Percentiles rank a stretch among this genome's conserved stretches.
Conservation (phyloP, 2,888 invertebrate species). For the Coecobrya sp. region DNA sequence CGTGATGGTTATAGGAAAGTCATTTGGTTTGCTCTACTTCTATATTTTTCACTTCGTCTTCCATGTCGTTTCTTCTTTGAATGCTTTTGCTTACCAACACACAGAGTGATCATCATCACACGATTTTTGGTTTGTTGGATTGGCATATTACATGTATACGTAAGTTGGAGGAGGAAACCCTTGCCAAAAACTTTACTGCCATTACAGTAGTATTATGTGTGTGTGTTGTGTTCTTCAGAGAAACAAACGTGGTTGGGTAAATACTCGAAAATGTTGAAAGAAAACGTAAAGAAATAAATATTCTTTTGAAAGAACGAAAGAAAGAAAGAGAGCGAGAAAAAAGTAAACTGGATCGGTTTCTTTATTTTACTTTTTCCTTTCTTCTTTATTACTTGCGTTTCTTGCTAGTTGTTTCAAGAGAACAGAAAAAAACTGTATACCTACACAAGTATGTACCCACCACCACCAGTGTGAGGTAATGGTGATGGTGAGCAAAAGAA, state of each 20-base stretch:
- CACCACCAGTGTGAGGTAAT: neutral
- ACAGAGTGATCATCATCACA: constrained; percentile 2
- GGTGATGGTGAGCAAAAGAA: constrained; percentile 19
- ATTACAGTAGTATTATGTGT: constrained; percentile 20
- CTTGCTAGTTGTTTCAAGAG: neutral
- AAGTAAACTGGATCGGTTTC: constrained; percentile 48
- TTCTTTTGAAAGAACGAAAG: constrained; percentile 46
- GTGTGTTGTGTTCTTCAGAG: neutral
- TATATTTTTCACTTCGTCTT: neutral
- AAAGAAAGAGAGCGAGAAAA: constrained; percentile 32
- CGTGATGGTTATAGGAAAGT: constrained; percentile 36
- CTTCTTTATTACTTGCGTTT: constrained; percentile 30
- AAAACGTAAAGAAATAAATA: constrained; percentile 58
- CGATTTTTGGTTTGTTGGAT: constrained; percentile 29
- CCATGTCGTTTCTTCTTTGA: neutral
- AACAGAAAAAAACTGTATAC: neutral
- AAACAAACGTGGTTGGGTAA: constrained; percentile 4
- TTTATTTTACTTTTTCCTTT: constrained; percentile 34
- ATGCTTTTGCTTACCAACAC: constrained; percentile 36
- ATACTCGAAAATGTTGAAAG: constrained; percentile 45
- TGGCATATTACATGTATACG: too few relatives aligned
- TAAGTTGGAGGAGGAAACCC: constrained; percentile 34
- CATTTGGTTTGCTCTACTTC: constrained; percentile 59
- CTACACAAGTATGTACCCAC: neutral
- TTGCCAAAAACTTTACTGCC: constrained; percentile 63